Conservation (phyloP, 2,113 vertebrate species). For the Kryptolebias marmoratus region DNA sequence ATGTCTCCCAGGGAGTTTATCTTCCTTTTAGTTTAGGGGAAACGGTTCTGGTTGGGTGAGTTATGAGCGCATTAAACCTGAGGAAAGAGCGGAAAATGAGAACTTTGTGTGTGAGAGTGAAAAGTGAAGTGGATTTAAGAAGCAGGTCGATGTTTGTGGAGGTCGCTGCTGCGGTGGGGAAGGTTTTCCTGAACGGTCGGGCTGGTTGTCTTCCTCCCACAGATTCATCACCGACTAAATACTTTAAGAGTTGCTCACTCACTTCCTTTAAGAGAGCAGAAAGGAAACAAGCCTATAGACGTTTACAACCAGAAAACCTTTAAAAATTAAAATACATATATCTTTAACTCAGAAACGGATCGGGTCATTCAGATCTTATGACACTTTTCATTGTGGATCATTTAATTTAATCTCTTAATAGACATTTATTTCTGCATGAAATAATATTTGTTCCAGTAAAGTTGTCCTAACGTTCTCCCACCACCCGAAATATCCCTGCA, state of each 20-base stretch:
- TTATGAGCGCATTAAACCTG: slow-evolving; percentile 14
- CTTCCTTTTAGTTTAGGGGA: slow-evolving; percentile 18
- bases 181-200: neutral
- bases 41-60: slow-evolving; percentile 14
- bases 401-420: no score
- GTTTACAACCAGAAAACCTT: neutral
- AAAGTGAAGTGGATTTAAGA: neutral
- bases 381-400: no score
- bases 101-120: neutral
- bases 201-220: slow-evolving; percentile 11
- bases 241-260: slow-evolving; percentile 7
- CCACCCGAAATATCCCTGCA: no score
- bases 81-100: slow-evolving; percentile 3
- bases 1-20: slow-evolving; percentile 39
- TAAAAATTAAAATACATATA: neutral
- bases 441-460: no score
- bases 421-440: no score
- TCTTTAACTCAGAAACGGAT: no score
- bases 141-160: neutral
- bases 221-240: slow-evolving; percentile 15
- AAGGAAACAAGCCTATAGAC: neutral
- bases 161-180: neutral
- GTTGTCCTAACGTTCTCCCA: no score
- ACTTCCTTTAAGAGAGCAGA: slow-evolving; percentile 2
- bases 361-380: no score